phyloP scores from a whole-genome alignment of 1,140 invertebrate genomes.

The Drosophila carrolli region DNA sequence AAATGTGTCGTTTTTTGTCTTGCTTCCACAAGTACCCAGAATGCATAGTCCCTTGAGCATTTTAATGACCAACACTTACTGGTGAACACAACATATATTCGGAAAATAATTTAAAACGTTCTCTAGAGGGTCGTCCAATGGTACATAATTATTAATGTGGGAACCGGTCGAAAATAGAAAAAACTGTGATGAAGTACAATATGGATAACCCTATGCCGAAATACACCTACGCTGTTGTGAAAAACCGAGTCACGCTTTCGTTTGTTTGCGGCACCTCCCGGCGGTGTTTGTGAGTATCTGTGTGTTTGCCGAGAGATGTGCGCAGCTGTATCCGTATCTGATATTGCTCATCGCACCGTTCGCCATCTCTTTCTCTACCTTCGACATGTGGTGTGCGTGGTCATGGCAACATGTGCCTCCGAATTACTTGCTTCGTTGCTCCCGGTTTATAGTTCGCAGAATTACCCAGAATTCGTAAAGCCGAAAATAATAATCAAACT shows the following conservation, averaged over 20 bases:
- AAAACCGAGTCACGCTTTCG: not conserved
- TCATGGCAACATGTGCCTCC: conserved; percentile 34
- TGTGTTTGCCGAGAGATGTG: conserved; percentile 9
- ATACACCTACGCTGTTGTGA: not conserved
- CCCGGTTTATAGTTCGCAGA: conserved; percentile 29
- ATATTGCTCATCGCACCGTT: conserved; percentile 11
- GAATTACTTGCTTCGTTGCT: conserved; percentile 26
- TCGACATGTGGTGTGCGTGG: conserved; percentile 22
- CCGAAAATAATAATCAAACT: conserved; percentile 7
- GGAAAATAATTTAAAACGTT: too few species aligned
- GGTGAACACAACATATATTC: too few species aligned
- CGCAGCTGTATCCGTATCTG: conserved; percentile 37
- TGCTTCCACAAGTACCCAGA: too few species aligned
- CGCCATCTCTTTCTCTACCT: conserved; percentile 12
- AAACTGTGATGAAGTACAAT: too few species aligned
- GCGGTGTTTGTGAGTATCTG: not conserved
- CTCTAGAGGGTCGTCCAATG: too few species aligned
- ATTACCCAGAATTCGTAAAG: not conserved
- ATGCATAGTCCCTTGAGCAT: too few species aligned
- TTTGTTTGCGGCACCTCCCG: conserved; percentile 19
- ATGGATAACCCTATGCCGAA: too few species aligned
- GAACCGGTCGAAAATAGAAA: too few species aligned
- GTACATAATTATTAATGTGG: too few species aligned
- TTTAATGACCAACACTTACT: too few species aligned
- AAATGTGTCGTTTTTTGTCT: too few species aligned